Base-by-base conservation (phyloP, 92 coral and sea anemone genomes). In the Isaurus tuberculatus region DNA sequence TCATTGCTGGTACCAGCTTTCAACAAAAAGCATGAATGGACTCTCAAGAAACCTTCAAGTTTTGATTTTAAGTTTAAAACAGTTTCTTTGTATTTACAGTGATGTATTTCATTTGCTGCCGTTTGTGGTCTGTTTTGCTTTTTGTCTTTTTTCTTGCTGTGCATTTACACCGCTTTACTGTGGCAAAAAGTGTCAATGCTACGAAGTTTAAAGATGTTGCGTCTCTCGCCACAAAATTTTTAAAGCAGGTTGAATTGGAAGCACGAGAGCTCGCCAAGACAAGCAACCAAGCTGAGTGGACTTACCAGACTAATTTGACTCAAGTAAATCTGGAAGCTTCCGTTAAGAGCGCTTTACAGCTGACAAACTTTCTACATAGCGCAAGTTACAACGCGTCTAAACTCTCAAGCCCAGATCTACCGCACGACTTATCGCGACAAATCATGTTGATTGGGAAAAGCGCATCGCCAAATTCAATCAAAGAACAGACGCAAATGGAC, bases 361-460 rank as follows among this genome's bases (percentile, higher is more conserved):
- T 92, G 2, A 89, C 84, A 10, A 89, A 93, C 15, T 97, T 94
- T 78, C 74, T 72, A 40, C 84, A 90, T 28, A 75, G 78, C 53
- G 97, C 97, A 3, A 97, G 99, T 84, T 74, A 87, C 16, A 92
- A 97, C 69, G 95, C 99, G 19, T 88, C 97, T 14, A 63, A 75
- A 6, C 87, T 92, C 32, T 72, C 73, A 28, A 89, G 75, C 40
- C 86, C 93, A 3, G 99, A 91, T 84, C 89, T 97, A 9, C 85
- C 98, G 16, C 92, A 88, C 74, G 98, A 97, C 79, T 51, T 87
- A 33, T 89, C 93, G 17, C 83, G 99, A 26, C 98, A 97, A 74
- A 87, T 97, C 22, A 87, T 92, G 90, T 85, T 97, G 7, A 92
- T 97, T 74, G 92, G 99, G 29, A 89, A 94, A 65, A 94, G 84